A percentile compares a stretch with the other conserved stretches of the same genome.
Conservation (phyloP, 2,113 vertebrate genomes). For the Gallinago media region DNA sequence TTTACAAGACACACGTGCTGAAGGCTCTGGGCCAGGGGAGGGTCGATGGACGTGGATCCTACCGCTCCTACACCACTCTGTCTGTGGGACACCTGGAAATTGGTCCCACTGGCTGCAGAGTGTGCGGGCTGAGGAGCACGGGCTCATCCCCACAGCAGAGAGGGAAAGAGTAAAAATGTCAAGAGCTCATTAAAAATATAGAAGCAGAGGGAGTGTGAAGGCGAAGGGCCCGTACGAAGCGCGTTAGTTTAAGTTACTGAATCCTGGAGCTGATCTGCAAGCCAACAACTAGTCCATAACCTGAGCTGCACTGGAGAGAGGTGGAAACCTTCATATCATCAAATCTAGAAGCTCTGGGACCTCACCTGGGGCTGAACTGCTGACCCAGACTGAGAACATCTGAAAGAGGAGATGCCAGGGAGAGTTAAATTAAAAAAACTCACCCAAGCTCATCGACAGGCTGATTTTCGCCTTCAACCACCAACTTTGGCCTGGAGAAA, state of each 20-base stretch:
- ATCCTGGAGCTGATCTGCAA: background rate
- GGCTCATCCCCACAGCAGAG: background rate
- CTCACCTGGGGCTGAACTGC: background rate
- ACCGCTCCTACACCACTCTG: background rate
- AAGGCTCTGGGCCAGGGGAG: background rate
- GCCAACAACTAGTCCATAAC: background rate
- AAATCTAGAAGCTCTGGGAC: background rate
- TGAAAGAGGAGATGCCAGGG: background rate
- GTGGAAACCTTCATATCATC: background rate
- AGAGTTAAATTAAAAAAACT: background rate
- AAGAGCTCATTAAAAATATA: slow-evolving; percentile 43
- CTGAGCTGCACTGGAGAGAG: background rate
- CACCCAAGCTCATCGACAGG: background rate
- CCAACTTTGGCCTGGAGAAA: background rate
- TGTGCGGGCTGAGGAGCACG: background rate
- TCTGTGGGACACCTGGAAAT: slow-evolving; percentile 5
- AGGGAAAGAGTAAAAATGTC: slow-evolving; percentile 12
- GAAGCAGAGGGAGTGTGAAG: slow-evolving; percentile 28
- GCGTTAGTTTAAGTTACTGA: background rate
- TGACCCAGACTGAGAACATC: background rate
- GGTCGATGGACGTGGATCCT: background rate
- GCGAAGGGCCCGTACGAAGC: background rate
- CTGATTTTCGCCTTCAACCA: background rate
- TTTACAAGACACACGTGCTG: background rate
- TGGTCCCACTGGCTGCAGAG: background rate